Percentiles rank a stretch among this genome's conserved stretches.
These are phyloP conservation scores for Cephus runcator DNA, from an alignment of 2,888 invertebrate genomes.

Conservation along the genomic window DNA sequence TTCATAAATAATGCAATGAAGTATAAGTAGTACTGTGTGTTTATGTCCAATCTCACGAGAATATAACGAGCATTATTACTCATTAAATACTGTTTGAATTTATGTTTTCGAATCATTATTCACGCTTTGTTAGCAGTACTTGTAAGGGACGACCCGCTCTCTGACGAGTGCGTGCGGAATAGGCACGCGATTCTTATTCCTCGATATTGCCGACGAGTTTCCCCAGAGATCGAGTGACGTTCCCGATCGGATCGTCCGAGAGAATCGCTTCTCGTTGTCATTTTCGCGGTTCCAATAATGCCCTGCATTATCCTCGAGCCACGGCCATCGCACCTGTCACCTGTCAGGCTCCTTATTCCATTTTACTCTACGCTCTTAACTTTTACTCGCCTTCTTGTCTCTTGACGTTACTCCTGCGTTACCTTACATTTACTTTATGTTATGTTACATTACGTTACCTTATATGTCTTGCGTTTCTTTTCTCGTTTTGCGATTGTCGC, in stretches of 20 bases:
- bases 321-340: background rate
- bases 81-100: constrained; percentile 62
- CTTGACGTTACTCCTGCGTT: background rate
- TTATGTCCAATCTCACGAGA: constrained; percentile 65
- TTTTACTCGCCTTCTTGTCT: background rate
- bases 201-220: background rate
- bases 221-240: background rate
- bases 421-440: background rate
- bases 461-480: background rate
- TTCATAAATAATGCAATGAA: constrained; percentile 66
- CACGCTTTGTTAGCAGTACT: constrained; percentile 28
- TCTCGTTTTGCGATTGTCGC: background rate
- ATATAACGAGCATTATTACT: constrained; percentile 64
- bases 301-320: background rate
- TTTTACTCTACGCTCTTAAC: background rate
- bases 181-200: constrained; percentile 6
- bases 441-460: background rate
- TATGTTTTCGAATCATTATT: constrained; percentile 55
- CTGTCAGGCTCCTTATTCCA: background rate
- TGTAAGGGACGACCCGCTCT: constrained; percentile 8
- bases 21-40: constrained; percentile 66
- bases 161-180: background rate
- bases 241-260: background rate
- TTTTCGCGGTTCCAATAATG: background rate
- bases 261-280: background rate